Evolutionary conservation across 1,140 invertebrate genomes (phyloP), one percentile per base, ranked within the genome.

Genomic region (Calephelis virginiensis): DNA sequence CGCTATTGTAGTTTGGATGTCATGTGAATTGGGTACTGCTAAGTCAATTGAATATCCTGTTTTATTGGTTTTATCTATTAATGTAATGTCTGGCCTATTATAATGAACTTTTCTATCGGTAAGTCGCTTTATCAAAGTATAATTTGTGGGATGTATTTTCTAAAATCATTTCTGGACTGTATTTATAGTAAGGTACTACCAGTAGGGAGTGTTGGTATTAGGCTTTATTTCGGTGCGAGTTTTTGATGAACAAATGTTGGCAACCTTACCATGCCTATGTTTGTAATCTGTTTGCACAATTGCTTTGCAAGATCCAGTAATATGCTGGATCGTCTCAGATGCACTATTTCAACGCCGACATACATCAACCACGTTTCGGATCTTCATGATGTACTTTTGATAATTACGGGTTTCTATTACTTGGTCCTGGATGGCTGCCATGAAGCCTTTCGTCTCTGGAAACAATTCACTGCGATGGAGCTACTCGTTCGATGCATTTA

Each of bases 401-500:
- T 63, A 47, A 5, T 63, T 63, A 14, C n/a, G n/a, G 8, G 61
- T 63, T 14, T 47, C 45, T 14, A 63, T 48, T 12, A 48, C 47
- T 63, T 37, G 17, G 17, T 17, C 17, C 17, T 17, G 17, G 17
- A 17, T 17, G 17, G 17, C 17, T 17, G 17, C 17, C 17, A 17
- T 17, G 3, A 17, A 17, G 17, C 17, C 17, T 17, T 17, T 3
- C 17, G 17, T 17, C 17, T 67, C 61, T 6, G 61, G 66, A 37
- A 67, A 67, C 7, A 67, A 60, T 12, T 67, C 48, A 11, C 66
- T 60, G 1, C 10, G 28, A 11, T 43, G n/a, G 0, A 67, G 40
- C 60, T 60, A 63, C 10, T 28, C 48, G 47, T 67, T 62, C 38
- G 66, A 67, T 12, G 40, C 48, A n/a, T 49, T 12, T 63, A 28